Conservation (phyloP, 2,888 invertebrate genomes). For the Apocheima hispidaria region DNA sequence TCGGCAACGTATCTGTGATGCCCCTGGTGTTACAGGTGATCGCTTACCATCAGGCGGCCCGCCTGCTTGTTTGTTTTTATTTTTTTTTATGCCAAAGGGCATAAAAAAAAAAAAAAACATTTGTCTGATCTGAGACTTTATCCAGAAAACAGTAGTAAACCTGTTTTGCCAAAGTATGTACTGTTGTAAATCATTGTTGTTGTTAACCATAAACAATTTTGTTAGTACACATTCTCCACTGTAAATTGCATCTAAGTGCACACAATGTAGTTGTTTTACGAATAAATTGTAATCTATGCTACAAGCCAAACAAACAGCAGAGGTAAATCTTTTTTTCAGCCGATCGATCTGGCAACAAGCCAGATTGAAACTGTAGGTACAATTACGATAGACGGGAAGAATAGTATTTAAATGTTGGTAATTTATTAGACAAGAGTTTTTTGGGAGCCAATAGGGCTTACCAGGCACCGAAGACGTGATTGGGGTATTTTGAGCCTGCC, state of each 20-base stretch:
- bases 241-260: constrained; percentile 18
- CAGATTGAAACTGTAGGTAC: constrained; percentile 29
- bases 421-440: constrained; percentile 31
- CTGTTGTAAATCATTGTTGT: background rate
- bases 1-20: too few relatives aligned
- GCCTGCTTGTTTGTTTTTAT: too few relatives aligned
- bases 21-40: too few relatives aligned
- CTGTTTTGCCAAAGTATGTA: background rate
- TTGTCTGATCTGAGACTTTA: too few relatives aligned
- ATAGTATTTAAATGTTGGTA: constrained; percentile 25
- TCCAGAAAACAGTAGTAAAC: too few relatives aligned
- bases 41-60: too few relatives aligned
- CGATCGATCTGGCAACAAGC: constrained; percentile 18
- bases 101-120: too few relatives aligned
- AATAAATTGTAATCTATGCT: constrained; percentile 10
- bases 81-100: too few relatives aligned
- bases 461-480: constrained; percentile 3
- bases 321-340: constrained; percentile 18
- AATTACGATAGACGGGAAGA: constrained; percentile 25
- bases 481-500: constrained; percentile 8
- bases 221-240: constrained; percentile 12
- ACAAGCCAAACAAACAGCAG: constrained; percentile 18
- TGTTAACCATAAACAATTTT: background rate
- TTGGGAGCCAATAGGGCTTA: constrained; percentile 25
- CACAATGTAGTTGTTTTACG: background rate